Evolutionary conservation across 2,113 vertebrate genomes (phyloP), one percentile per base, ranked within the genome.

Genomic region (Rhinolophus ferrumequinum): DNA sequence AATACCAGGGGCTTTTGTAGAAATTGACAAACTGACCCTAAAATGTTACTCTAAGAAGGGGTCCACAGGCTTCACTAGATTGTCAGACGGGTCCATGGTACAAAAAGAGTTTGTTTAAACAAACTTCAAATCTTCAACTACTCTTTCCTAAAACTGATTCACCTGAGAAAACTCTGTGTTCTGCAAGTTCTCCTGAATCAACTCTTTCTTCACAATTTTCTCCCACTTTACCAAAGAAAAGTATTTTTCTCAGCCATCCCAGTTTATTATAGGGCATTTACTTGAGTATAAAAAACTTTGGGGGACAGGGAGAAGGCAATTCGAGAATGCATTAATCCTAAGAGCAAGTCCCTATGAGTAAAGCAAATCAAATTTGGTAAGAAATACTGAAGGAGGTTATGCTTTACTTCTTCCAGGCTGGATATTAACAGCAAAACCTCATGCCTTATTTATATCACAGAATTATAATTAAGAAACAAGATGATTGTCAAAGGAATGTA

Each of bases 391-490:
- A 88, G 41, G n/a, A 11, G n/a, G 13, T 33, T 75, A 30, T 70
- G 33, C 44, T 33, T 92, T 82, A 82, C 35, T 64, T 91, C 58
- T 35, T 80, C 22, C 47, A 72, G 44, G 30, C 2, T n/a, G 66
- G 35, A 81, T 41, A n/a, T 90, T 73, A 86, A 90, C 13, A 41
- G 72, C 64, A 72, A 93, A 47, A 72, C 47, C 28, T 24, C 38
- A 83, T 44, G n/a, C 44, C 35, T 44, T 85, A 56, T 66, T 62
- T 62, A 67, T 54, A 67, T 54, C n/a, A 72, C 1, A 93, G 18
- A 90, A 85, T 38, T 58, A 77, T 22, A 93, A 33, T 72, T 90
- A 96, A 90, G 62, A 91, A 92, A 64, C 60, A 87, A 90, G 50
- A 69, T 19, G 13, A 5, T 5, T 70, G 35, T 88, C 70, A 77